Evolutionary conservation across 2,113 vertebrate species (phyloP).

Genomic region (Elephantulus edwardii): DNA sequence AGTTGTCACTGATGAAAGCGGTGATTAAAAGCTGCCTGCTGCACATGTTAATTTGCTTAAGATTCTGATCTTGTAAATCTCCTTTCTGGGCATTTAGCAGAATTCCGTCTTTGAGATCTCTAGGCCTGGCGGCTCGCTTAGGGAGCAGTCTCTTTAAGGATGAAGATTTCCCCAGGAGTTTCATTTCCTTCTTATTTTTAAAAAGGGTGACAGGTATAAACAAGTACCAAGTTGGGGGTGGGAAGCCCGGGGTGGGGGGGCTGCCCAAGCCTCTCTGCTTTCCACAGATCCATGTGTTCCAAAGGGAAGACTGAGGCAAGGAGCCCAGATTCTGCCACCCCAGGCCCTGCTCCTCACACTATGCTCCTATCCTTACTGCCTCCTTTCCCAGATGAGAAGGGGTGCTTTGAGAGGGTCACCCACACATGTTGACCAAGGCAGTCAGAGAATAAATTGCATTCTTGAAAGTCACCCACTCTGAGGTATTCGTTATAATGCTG

Average conservation of each 20-base stretch:
- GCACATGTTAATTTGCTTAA: conserved; percentile 67
- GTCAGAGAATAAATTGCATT: neutral
- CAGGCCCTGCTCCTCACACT: neutral
- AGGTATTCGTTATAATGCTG: neutral
- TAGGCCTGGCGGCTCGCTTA: neutral
- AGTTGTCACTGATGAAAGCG: conserved; percentile 18
- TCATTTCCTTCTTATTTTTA: neutral
- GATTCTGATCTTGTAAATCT: conserved; percentile 61
- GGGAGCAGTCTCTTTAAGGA: neutral
- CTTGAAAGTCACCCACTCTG: neutral
- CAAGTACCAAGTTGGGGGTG: neutral
- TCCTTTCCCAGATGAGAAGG: neutral
- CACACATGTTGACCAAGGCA: neutral
- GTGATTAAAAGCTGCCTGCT: conserved; percentile 53
- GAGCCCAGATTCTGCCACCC: neutral
- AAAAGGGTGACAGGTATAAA: neutral
- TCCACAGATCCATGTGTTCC: neutral
- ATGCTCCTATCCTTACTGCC: neutral
- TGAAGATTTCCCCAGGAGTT: neutral
- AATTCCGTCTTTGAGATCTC: conserved; percentile 10
- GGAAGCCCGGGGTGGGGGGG: neutral
- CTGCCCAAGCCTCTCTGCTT: neutral
- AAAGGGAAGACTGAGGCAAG: neutral
- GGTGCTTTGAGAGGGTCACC: neutral
- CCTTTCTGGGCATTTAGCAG: conserved; percentile 44